These are phyloP conservation scores for Genyomyrus donnyi DNA, from an alignment of 2,113 vertebrate genomes.

Conservation along the genomic window DNA sequence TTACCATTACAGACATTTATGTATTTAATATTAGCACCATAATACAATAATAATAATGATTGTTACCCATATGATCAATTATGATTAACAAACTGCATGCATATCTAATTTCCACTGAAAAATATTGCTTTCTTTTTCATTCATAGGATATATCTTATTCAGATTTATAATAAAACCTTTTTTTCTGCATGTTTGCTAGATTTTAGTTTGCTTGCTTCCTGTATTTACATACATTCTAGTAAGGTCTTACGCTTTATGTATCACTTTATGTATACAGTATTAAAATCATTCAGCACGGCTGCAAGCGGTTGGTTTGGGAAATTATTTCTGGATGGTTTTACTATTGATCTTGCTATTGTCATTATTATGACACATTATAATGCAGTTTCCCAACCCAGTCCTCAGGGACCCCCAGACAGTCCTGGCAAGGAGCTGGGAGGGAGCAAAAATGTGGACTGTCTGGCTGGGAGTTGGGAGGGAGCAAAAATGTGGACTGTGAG, in stretches of 20 bases:
- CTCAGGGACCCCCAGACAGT: neutral
- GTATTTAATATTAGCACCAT: neutral
- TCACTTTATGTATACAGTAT: neutral
- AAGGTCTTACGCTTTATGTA: neutral
- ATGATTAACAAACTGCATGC: neutral
- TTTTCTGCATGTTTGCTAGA: neutral
- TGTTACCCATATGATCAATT: neutral
- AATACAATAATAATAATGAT: neutral
- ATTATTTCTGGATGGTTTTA: neutral
- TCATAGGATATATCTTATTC: neutral
- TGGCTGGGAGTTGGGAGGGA: neutral
- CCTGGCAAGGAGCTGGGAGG: neutral
- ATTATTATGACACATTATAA: neutral
- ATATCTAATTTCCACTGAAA: neutral
- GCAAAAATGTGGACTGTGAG: neutral
- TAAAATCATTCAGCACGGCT: neutral
- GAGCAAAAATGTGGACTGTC: neutral
- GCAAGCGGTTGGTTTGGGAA: neutral
- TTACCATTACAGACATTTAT: neutral
- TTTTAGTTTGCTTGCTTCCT: neutral
- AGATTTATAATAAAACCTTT: neutral
- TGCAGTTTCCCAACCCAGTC: neutral
- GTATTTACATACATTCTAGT: neutral
- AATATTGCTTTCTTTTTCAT: neutral
- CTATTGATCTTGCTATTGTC: neutral